These are phyloP conservation scores for Melanostoma mellinum DNA, from an alignment of 2,888 invertebrate genomes.

Conservation along the genomic window DNA sequence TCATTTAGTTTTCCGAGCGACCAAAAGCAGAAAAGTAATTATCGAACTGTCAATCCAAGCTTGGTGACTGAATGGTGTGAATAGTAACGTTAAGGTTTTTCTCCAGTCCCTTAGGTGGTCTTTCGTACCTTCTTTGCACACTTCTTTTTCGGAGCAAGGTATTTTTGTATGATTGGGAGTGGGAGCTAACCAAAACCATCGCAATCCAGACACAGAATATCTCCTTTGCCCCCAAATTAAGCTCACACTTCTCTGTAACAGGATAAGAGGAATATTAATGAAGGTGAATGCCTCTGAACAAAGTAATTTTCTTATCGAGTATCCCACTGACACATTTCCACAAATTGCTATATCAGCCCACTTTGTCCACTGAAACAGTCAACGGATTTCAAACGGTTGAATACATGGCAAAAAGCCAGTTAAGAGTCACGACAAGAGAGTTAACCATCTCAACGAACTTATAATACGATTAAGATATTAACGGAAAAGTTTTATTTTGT, in stretches of 20 bases:
- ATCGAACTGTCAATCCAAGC: conserved; percentile 56
- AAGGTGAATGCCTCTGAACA: conserved; percentile 36
- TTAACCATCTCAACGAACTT: conserved; percentile 35
- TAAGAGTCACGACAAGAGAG: not conserved
- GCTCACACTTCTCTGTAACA: not conserved
- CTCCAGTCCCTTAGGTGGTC: not conserved
- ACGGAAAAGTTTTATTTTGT: conserved; percentile 31
- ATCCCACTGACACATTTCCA: conserved; percentile 16
- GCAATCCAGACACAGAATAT: not conserved
- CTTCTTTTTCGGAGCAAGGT: not conserved
- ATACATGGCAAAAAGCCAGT: not conserved
- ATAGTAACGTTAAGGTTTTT: conserved; percentile 7
- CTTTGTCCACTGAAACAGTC: not conserved
- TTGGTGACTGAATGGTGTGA: conserved; percentile 9
- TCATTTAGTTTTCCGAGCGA: conserved; percentile 40
- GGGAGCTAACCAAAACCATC: conserved; percentile 6
- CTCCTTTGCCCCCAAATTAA: not conserved
- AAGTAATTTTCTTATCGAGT: conserved; percentile 53
- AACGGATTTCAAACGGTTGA: not conserved
- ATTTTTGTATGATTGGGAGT: not conserved
- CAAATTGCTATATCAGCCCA: conserved; percentile 34
- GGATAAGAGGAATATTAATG: conserved; percentile 1
- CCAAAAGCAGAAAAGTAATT: conserved; percentile 53
- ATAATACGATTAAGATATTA: conserved; percentile 51
- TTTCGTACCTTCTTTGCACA: not conserved